Percentiles rank a stretch among this genome's conserved stretches.
These are phyloP conservation scores for Thunnus thynnus DNA, from an alignment of 2,113 vertebrate species.

Conservation along the genomic window DNA sequence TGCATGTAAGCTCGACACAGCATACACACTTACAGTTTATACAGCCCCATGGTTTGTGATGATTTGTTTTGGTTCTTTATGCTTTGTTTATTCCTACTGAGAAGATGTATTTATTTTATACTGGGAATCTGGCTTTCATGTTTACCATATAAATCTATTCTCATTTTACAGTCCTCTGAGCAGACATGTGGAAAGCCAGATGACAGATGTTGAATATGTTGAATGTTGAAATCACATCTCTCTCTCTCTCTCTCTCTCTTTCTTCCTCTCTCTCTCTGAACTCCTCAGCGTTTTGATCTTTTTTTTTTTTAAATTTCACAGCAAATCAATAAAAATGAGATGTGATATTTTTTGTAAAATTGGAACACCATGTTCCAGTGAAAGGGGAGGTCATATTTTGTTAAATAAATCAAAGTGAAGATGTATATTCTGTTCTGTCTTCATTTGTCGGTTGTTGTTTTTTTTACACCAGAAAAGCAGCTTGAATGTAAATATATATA, in stretches of 20 bases:
- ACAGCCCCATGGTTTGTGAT: constrained; percentile 49
- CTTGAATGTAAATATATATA: background rate
- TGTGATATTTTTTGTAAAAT: constrained; percentile 85
- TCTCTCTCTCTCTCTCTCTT: constrained; percentile 44
- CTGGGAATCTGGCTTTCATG: constrained; percentile 88
- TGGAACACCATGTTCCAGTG: constrained; percentile 71
- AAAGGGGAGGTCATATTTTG: constrained; percentile 91
- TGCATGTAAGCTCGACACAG: constrained; percentile 68
- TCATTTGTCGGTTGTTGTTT: constrained; percentile 42
- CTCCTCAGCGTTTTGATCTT: constrained; percentile 66
- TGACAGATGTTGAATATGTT: constrained; percentile 56
- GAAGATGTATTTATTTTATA: constrained; percentile 92
- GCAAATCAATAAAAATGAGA: constrained; percentile 82
- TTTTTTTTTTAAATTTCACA: constrained; percentile 82
- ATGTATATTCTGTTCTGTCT: constrained; percentile 82
- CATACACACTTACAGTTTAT: constrained; percentile 31
- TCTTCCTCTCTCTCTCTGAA: constrained; percentile 40
- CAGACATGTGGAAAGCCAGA: constrained; percentile 42
- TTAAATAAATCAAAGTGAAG: constrained; percentile 96
- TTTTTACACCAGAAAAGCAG: background rate
- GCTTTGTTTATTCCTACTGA: constrained; percentile 80
- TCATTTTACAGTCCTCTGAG: constrained; percentile 52
- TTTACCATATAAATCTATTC: constrained; percentile 68
- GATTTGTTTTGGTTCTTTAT: constrained; percentile 60
- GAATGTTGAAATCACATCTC: constrained; percentile 83